A percentile compares a stretch with the other conserved stretches of the same genome.
phyloP scores from a whole-genome alignment of 2,888 invertebrate genomes.

The Andrena fulva region DNA sequence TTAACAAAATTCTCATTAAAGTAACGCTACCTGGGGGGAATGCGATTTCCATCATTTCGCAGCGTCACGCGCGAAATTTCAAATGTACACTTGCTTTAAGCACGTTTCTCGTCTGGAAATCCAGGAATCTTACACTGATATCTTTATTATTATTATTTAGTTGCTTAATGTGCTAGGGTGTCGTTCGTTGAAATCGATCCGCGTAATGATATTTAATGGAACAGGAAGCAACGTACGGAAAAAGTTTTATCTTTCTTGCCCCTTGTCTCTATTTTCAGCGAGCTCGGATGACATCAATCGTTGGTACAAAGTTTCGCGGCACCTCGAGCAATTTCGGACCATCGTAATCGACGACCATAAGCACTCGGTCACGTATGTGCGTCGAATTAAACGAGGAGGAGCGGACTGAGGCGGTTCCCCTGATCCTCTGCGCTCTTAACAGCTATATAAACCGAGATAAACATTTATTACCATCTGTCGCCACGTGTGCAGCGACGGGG shows the following conservation, averaged over 20 bases:
- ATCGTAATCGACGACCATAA: constrained; percentile 1
- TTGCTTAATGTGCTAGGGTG: neutral
- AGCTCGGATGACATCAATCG: neutral
- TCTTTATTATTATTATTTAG: neutral
- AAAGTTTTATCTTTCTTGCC: neutral
- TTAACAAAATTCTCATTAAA: neutral
- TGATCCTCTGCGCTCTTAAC: constrained; percentile 9
- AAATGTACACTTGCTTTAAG: neutral
- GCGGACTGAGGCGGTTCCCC: constrained; percentile 10
- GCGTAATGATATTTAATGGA: neutral
- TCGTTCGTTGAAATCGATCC: neutral
- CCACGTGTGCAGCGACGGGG: constrained; percentile 12
- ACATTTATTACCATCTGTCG: constrained; percentile 34
- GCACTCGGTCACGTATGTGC: neutral
- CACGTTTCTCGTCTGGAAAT: neutral
- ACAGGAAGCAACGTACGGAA: neutral
- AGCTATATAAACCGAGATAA: constrained; percentile 30
- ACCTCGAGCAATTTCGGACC: neutral
- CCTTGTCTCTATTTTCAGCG: neutral
- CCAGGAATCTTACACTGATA: neutral
- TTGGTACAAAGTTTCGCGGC: neutral
- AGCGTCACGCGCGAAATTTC: neutral
- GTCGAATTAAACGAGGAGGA: constrained; percentile 1
- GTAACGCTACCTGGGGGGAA: neutral
- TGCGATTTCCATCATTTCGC: neutral